These are phyloP conservation scores for Rhagonycha lutea DNA, from an alignment of 2,888 invertebrate genomes.

Conservation along the genomic window DNA sequence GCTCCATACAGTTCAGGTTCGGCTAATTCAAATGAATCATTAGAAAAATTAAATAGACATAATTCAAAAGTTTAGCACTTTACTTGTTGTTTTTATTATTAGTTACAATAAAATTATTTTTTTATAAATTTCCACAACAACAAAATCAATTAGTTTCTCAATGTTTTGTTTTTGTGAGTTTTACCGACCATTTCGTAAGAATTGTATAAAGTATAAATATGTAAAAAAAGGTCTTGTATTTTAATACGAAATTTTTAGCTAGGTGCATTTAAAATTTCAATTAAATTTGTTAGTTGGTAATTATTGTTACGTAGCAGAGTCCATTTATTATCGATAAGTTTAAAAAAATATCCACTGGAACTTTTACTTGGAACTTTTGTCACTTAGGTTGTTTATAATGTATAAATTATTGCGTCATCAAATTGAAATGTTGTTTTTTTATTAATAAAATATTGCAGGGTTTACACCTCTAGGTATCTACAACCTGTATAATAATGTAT, in stretches of 20 bases:
- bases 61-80: constrained; percentile 46
- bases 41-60: constrained; percentile 51
- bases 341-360: neutral
- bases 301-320: neutral
- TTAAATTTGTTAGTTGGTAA: neutral
- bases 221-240: constrained; percentile 18
- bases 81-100: constrained; percentile 37
- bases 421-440: neutral
- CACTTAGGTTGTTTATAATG: neutral
- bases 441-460: neutral
- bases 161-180: neutral
- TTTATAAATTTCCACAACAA: neutral
- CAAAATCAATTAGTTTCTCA: neutral
- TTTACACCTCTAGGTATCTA: neutral
- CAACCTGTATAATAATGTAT: constrained; percentile 9
- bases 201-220: constrained; percentile 28
- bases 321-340: neutral
- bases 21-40: constrained; percentile 64
- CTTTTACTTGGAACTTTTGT: neutral
- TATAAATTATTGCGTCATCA: neutral
- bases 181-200: neutral
- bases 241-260: constrained; percentile 5
- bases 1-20: constrained; percentile 61
- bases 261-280: neutral
- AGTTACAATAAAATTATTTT: constrained; percentile 2